Percentiles rank a stretch among this genome's conserved stretches.
Evolutionary conservation across 2,888 invertebrate species (phyloP).

Genomic region (Acronicta leporina): DNA sequence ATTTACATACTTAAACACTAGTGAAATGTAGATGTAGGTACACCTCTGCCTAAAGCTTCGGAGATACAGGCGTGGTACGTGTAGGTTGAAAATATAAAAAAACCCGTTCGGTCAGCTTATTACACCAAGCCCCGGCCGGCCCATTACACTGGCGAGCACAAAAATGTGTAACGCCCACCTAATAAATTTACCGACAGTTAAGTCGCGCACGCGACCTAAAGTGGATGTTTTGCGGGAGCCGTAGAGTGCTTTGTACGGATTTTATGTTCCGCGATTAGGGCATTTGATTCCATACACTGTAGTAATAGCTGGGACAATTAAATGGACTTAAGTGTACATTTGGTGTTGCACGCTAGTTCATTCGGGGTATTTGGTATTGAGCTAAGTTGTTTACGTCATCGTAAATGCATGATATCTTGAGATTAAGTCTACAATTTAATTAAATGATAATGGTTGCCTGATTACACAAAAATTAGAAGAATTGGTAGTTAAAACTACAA

Average conservation of each 20-base stretch:
- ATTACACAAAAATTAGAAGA: no score
- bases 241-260: slow-evolving; percentile 61
- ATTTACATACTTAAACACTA: no score
- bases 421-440: no score
- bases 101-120: slow-evolving; percentile 47
- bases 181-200: slow-evolving; percentile 68
- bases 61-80: not conserved
- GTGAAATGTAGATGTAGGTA: no score
- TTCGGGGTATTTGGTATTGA: slow-evolving; percentile 3
- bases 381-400: not conserved
- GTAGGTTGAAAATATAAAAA: slow-evolving; percentile 9
- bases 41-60: no score
- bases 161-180: slow-evolving; percentile 68
- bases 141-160: slow-evolving; percentile 63
- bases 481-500: no score
- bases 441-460: no score
- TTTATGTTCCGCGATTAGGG: slow-evolving; percentile 60
- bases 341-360: slow-evolving; percentile 14
- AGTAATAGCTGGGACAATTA: slow-evolving; percentile 48
- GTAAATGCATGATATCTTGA: no score
- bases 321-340: slow-evolving; percentile 46
- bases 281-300: slow-evolving; percentile 50
- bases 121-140: slow-evolving; percentile 51
- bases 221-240: slow-evolving; percentile 52
- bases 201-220: slow-evolving; percentile 62